phyloP scores from a whole-genome alignment of 2,888 invertebrate species.

The Drosophila lutescens region DNA sequence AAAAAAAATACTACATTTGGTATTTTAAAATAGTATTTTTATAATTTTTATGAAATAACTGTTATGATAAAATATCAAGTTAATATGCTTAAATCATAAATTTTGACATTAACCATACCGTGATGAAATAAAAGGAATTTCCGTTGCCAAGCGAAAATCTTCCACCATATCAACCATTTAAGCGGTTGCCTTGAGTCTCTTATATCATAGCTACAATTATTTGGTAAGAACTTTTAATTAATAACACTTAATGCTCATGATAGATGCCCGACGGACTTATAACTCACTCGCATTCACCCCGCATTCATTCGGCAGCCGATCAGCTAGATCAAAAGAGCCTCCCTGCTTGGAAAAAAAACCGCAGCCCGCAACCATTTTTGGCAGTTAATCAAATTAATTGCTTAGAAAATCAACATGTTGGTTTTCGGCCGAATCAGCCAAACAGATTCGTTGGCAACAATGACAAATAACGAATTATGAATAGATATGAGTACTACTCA shows the following conservation, averaged over 20 bases:
- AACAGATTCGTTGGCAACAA: slow-evolving; percentile 48
- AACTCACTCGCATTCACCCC: slow-evolving; percentile 42
- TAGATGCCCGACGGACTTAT: slow-evolving; percentile 48
- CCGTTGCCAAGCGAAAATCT: slow-evolving; percentile 43
- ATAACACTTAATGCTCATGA: slow-evolving; percentile 63
- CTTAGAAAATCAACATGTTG: slow-evolving; percentile 78
- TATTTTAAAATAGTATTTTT: no score
- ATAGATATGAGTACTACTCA: slow-evolving; percentile 49
- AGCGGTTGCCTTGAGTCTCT: slow-evolving; percentile 26
- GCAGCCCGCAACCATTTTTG: slow-evolving; percentile 60
- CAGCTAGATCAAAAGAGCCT: slow-evolving; percentile 46
- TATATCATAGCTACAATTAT: slow-evolving; percentile 67
- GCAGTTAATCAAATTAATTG: slow-evolving; percentile 80
- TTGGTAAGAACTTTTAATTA: slow-evolving; percentile 71
- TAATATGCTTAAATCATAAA: no score
- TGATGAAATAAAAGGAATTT: slow-evolving; percentile 43
- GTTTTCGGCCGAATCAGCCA: slow-evolving; percentile 51
- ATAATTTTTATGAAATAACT: no score
- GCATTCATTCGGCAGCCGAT: slow-evolving; percentile 10
- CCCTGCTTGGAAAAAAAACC: slow-evolving; percentile 46
- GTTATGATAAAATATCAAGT: no score
- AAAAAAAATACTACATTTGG: no score
- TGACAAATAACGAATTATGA: slow-evolving; percentile 73
- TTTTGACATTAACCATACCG: no score
- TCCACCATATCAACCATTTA: slow-evolving; percentile 9